Evolutionary conservation across 2,113 vertebrate genomes (phyloP).

Genomic region (Pangasianodon gigas): DNA sequence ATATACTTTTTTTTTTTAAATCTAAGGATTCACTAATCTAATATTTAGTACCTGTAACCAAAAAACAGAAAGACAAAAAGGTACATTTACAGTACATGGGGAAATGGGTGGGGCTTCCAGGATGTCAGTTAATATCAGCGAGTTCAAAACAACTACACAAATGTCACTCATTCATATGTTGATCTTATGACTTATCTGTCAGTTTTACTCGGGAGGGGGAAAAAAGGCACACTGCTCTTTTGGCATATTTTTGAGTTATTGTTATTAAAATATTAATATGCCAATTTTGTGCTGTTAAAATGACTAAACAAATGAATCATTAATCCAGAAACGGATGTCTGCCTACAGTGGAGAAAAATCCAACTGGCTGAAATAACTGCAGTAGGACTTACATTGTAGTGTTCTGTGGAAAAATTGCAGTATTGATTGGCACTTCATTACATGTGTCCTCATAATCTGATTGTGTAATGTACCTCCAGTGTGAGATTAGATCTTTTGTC

Average conservation of each 20-base stretch:
- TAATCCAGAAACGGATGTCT: background rate
- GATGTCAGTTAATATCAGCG: background rate
- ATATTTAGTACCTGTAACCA: background rate
- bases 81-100: no score
- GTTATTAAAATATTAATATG: background rate
- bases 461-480: background rate
- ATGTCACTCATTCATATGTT: background rate
- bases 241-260: background rate
- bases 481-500: background rate
- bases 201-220: background rate
- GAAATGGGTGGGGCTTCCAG: background rate
- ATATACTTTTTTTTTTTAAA: background rate
- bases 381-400: background rate
- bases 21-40: background rate
- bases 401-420: background rate
- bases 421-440: background rate
- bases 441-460: background rate
- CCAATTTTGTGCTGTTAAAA: background rate
- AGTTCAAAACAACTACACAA: background rate
- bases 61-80: background rate
- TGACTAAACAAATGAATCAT: background rate
- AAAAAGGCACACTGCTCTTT: background rate
- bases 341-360: background rate
- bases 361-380: background rate
- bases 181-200: background rate